Evolutionary conservation across 2,797 vertebrate species (phyloP).

Genomic region (Jordanella pulchra): DNA sequence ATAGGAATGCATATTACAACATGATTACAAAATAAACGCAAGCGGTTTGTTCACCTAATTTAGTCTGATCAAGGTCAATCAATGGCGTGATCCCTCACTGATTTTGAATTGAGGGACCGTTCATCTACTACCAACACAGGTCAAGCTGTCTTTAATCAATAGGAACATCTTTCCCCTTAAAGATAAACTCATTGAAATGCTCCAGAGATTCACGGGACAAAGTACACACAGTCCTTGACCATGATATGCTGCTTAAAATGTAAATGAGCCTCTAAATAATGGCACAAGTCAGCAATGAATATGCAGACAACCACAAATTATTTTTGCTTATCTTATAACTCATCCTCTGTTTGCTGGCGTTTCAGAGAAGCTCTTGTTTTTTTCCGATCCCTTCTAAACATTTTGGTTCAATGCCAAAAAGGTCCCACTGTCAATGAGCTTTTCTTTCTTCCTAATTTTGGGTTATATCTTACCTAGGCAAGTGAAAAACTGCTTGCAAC

Average conservation of each 20-base stretch:
- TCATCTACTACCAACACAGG: conserved; percentile 54
- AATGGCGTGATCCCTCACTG: conserved; percentile 38
- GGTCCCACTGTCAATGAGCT: conserved; percentile 12
- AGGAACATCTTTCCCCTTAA: conserved; percentile 57
- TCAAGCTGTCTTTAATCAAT: conserved; percentile 67
- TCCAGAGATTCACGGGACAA: conserved; percentile 54
- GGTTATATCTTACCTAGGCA: conserved; percentile 9
- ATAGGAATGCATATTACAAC: conserved; percentile 51
- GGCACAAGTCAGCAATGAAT: conserved; percentile 72
- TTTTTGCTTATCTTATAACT: conserved; percentile 69
- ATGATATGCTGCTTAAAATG: conserved; percentile 75
- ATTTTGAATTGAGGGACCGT: conserved; percentile 31
- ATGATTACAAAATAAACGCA: conserved; percentile 49
- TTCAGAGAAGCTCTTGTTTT: conserved; percentile 50
- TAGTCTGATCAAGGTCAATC: conserved; percentile 58
- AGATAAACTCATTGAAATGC: conserved; percentile 72
- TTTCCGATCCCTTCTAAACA: conserved; percentile 20
- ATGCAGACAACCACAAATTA: conserved; percentile 67
- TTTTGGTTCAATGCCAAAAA: conserved; percentile 13
- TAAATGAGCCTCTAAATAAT: conserved; percentile 72
- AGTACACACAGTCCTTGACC: conserved; percentile 76
- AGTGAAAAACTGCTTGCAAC: conserved; percentile 16
- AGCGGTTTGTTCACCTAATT: conserved; percentile 45
- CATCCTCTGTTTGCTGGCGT: conserved; percentile 51
- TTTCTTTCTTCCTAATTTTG: not conserved